Evolutionary conservation across 92 coral and sea anemone genomes (phyloP), one percentile per base, ranked within the genome.

Genomic region (Heteractis magnifica): DNA sequence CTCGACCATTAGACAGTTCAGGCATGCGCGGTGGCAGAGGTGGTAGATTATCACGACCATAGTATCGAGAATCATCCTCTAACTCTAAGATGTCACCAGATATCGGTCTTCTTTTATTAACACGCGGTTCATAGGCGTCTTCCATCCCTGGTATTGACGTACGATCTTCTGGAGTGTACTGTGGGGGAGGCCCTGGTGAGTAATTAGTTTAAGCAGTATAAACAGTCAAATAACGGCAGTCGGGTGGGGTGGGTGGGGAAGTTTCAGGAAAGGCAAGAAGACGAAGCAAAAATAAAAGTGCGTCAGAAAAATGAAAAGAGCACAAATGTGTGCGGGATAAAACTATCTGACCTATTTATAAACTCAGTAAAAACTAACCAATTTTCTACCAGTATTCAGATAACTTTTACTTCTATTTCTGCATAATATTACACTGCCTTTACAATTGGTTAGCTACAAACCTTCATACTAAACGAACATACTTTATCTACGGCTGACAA

Each of bases 21-120:
- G 98, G 92, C 98, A 97, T 94, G 49, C 98, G 93, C 0, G 98
- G 98, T 51, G 99, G 99, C 19, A 94, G 98, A 85, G 92, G 98
- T 56, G 98, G 97, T 71, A 81, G 90, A 62, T 90, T 78, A 50
- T 89, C 97, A 64, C 81, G 84, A 0, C 79, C 49, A 41, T 86
- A 93, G 68, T 91, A 85, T 68, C 81, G 89, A n/a, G 93, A 84
- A 34, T 87, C 92, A 49, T 94, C 98, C 26, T 95, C 92, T 12
- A 92, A 81, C 75, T 94, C 98, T 73, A 92, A 18, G 4, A 86
- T 76, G 44, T 83, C 82, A 51, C 75, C 91, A n/a, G 85, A 23
- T 11, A 90, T 81, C 14, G 72, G 90, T 73, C 71, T 76, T 77
- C 75, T 80, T 68, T 77, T 76, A 48, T 70, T 58, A 34, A 51